These are phyloP conservation scores for Microcebus griseorufus DNA, from an alignment of 2,113 vertebrate species.

Conservation along the genomic window DNA sequence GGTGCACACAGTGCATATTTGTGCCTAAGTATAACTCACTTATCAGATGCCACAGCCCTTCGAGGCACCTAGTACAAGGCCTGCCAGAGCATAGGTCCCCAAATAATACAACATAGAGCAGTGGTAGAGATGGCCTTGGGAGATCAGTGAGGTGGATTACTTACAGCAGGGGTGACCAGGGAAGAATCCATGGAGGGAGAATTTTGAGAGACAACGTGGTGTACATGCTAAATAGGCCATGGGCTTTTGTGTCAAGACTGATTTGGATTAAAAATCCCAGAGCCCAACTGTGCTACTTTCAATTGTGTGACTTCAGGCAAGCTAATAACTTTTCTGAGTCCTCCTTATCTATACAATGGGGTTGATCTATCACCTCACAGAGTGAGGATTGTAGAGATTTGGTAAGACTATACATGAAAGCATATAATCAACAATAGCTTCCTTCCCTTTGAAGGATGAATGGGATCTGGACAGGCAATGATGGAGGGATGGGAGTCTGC, in stretches of 20 bases:
- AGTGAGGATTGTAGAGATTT: neutral
- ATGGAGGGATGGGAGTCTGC: conserved; percentile 24
- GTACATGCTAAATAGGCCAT: neutral
- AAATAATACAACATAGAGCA: neutral
- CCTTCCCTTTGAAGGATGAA: conserved; percentile 32
- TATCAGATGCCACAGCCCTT: neutral
- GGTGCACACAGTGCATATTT: neutral
- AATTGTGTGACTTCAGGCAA: conserved; percentile 3
- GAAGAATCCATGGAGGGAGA: neutral
- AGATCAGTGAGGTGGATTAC: neutral
- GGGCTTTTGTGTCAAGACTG: neutral
- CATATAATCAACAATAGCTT: neutral
- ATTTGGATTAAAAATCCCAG: conserved; percentile 16
- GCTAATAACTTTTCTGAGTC: conserved; percentile 42
- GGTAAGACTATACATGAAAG: neutral
- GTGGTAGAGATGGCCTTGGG: neutral
- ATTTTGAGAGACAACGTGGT: conserved; percentile 27
- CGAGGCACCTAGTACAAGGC: neutral
- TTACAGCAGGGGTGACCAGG: neutral
- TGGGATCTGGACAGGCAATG: conserved; percentile 49
- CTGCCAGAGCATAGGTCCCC: neutral
- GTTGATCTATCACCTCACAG: neutral
- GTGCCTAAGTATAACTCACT: neutral
- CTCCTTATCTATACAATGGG: conserved; percentile 7
- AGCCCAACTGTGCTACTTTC: neutral